Percentiles rank a stretch among this genome's conserved stretches.
Evolutionary conservation across 2,888 invertebrate genomes (phyloP).

Genomic region (Xylocampa areola): DNA sequence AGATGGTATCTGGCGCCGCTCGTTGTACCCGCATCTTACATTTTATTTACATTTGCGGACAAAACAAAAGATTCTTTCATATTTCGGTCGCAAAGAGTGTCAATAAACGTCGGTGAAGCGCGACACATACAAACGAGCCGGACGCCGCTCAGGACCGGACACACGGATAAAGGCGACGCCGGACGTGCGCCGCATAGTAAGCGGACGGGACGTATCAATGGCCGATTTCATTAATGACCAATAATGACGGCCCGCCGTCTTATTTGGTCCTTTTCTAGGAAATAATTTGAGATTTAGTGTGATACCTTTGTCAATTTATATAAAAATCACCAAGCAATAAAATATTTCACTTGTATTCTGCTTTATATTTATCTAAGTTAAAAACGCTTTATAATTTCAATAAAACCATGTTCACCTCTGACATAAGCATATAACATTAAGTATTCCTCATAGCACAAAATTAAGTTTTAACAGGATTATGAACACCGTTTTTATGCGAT

Average conservation of each 20-base stretch:
- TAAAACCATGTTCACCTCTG: no score
- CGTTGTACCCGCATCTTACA: neutral
- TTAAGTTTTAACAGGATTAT: neutral
- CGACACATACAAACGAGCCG: conserved; percentile 7
- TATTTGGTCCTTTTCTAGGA: neutral
- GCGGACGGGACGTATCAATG: conserved; percentile 10
- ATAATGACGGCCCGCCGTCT: conserved; percentile 2
- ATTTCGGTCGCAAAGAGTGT: conserved; percentile 9
- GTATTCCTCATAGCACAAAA: no score
- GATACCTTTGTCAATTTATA: no score
- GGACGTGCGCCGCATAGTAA: conserved; percentile 19
- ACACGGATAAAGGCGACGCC: conserved; percentile 7
- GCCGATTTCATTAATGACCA: conserved; percentile 14
- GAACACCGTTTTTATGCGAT: neutral
- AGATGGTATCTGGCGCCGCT: neutral
- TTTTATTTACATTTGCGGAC: neutral
- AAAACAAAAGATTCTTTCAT: conserved; percentile 5
- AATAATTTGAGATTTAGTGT: neutral
- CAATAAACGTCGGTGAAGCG: conserved; percentile 7
- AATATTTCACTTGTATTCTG: no score
- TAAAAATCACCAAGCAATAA: no score
- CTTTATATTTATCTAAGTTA: no score
- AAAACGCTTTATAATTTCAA: no score
- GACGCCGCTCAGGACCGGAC: conserved; percentile 1
- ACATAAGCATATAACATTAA: no score